Base-by-base conservation (phyloP, 2,797 vertebrate species). In the Cygnus olor region DNA sequence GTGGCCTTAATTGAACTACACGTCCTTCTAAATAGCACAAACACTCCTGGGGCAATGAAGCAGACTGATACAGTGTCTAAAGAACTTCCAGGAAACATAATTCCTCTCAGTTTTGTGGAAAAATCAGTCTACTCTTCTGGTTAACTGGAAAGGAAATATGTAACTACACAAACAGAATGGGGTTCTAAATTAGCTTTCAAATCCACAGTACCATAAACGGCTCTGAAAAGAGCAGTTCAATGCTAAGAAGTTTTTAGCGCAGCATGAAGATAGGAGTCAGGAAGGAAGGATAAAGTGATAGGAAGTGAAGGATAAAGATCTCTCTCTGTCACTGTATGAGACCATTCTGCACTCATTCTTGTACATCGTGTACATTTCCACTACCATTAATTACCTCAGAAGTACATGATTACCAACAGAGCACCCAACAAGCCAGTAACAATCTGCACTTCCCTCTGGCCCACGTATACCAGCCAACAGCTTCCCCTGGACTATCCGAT, bases 1-100 rank as follows among this genome's bases (percentile, higher is more conserved):
- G 0, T 11, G 42, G 57, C 32, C 44, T 57, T 6, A 24, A 61
- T 28, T 1, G 19, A 61, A 68, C n/a, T 6, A 15, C 0, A 2
- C 6, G 19, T 17, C 79, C 54, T 53, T 66, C 47, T 58, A 89
- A 42, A 74, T 47, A 11, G 34, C 28, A 7, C 8, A 38, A 83
- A 40, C 34, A 49, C 38, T 71, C 63, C 2, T 38, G 19, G 27
- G 24, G 36, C 54, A 86, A 44, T 27, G 32, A 21, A 42, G 47
- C 57, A 71, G 58, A 42, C 30, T n/a, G 60, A 58, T 5, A 27
- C 24, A 49, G 49, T 7, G 12, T 32, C 51, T 61, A 19, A 49
- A 80, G 27, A 71, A 68, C 20, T 34, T 27, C 38, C 60, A 11
- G 63, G 47, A 71, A 91, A 38, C 17, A 11, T 5, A 11, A 36